Evolutionary conservation across 2,888 invertebrate genomes (phyloP).

Genomic region (Steromphala cineraria): DNA sequence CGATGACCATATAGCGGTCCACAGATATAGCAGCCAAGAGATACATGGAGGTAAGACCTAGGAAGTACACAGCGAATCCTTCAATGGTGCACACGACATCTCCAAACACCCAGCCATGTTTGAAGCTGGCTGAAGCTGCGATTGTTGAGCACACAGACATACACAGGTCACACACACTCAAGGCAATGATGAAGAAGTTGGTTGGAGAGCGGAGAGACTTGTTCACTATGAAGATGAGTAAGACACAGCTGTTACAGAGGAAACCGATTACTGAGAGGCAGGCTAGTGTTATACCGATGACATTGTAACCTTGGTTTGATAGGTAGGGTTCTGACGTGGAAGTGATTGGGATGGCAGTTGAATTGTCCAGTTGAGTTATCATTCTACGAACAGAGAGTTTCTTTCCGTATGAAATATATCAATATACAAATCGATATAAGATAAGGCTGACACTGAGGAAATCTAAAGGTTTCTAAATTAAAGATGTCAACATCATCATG

Average conservation of each 20-base stretch:
- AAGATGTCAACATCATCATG: too few relatives aligned
- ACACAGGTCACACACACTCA: constrained; percentile 52
- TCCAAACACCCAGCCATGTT: constrained; percentile 41
- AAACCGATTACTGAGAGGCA: constrained; percentile 23
- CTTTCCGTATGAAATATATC: too few relatives aligned
- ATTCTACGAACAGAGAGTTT: too few relatives aligned
- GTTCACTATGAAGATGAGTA: constrained; percentile 45
- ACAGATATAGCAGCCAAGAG: constrained; percentile 61
- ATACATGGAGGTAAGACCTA: constrained; percentile 61
- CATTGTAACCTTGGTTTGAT: not conserved
- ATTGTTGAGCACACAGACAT: constrained; percentile 33
- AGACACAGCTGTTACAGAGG: constrained; percentile 37
- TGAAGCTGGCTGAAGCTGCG: not conserved
- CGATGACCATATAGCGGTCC: constrained; percentile 65
- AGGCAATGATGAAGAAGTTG: constrained; percentile 60
- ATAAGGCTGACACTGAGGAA: too few relatives aligned
- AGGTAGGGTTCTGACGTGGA: too few relatives aligned
- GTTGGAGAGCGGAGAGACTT: constrained; percentile 59
- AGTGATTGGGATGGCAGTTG: too few relatives aligned
- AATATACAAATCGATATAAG: too few relatives aligned
- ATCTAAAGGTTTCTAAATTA: too few relatives aligned
- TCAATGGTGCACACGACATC: constrained; percentile 52
- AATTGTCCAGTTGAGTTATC: too few relatives aligned
- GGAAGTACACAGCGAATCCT: constrained; percentile 60
- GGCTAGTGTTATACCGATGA: not conserved